Base-by-base conservation (phyloP, 2,113 vertebrate species). In the Drymodes brunneopygia region DNA sequence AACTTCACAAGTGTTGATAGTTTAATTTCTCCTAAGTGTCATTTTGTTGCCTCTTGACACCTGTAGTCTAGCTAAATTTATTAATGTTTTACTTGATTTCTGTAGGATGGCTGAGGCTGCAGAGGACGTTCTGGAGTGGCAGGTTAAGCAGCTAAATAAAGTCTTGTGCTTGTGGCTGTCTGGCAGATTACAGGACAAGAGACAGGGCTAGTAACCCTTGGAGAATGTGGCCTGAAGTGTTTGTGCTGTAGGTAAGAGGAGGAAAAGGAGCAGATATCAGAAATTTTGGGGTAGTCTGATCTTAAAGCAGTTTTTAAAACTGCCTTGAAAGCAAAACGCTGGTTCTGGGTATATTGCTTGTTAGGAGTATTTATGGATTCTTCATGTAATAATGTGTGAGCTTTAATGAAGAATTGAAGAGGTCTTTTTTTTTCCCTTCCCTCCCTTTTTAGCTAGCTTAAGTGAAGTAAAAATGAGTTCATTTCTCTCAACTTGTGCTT, bases 71-170 rank as follows among this genome's bases (percentile, higher is more conserved):
- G 81, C 35, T 71, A 81, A 35, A 84, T 77, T 70, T 86, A 42
- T 61, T 78, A 44, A 48, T 38, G 25, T 73, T 81, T 84, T 84
- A 51, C 61, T 80, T 91, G 53, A 47, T 71, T 88, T 86, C 48
- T 81, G 45, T 92, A 69, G 62, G 11, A n/a, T 94, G 56, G 44
- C 48, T 87, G 66, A 86, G 38, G 56, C 69, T 86, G 47, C 69
- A 66, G 65, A 84, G 90, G 80, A 51, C 6, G 2, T 67, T 90
- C 91, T 57, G 44, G 77, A 66, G 48, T 72, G 65, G 36, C 91
- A 91, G 60, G 60, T 88, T 94, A 90, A 86, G 51, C 67, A 86
- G 77, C 60, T 90, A 74, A 54, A 77, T 90, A 61, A 94, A 92
- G 38, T 81, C 35, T 71, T 82, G 48, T 5, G 22, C 56, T 96